Conservation (phyloP, 2,888 invertebrate species). For the Chironomus tentans region DNA sequence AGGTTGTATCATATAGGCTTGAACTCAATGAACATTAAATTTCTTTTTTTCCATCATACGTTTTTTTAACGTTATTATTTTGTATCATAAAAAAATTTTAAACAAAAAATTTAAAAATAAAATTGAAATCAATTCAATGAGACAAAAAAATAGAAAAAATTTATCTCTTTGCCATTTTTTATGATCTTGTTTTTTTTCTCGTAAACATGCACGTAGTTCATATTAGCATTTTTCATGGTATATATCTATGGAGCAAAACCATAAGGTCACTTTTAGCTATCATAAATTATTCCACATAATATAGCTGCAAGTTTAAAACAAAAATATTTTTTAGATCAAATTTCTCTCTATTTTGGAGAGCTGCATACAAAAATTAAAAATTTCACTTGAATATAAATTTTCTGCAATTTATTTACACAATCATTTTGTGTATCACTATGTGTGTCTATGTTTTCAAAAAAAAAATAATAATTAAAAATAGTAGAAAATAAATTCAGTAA, state of each 20-base stretch:
- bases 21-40: background rate
- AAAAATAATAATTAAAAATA: no score
- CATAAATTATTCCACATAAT: background rate
- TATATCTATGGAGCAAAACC: background rate
- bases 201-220: conserved; percentile 2
- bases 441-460: background rate
- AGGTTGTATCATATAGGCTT: background rate
- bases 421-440: background rate
- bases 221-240: background rate
- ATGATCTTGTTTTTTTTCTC: background rate
- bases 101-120: background rate
- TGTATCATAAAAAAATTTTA: background rate
- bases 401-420: background rate
- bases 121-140: background rate
- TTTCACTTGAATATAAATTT: background rate
- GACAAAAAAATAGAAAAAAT: background rate
- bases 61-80: background rate
- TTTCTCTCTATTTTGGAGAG: no score
- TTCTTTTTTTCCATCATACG: background rate
- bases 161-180: background rate
- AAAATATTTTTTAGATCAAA: no score
- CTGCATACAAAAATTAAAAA: background rate
- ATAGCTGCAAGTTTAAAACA: background rate
- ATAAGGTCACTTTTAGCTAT: background rate
- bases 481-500: background rate